Evolutionary conservation across 2,888 invertebrate genomes (phyloP).

Genomic region (Seira musarum): DNA sequence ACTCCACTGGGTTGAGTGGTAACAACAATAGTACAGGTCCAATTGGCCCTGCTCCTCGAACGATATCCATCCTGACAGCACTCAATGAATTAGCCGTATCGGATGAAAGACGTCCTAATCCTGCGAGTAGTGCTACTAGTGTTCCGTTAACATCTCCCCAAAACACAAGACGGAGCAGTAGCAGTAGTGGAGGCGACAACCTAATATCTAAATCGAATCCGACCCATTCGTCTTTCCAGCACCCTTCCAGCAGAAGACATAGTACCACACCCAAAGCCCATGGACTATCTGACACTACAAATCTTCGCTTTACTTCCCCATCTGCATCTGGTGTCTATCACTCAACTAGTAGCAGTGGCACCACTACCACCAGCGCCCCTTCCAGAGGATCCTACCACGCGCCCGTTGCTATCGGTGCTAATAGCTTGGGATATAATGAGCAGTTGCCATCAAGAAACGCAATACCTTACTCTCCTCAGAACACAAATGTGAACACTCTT

Average conservation of each 20-base stretch:
- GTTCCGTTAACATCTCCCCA: constrained; percentile 31
- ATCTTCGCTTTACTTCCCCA: constrained; percentile 19
- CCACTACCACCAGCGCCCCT: neutral
- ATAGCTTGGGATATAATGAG: constrained; percentile 31
- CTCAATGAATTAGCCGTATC: constrained; percentile 67
- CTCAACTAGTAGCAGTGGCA: constrained; percentile 3
- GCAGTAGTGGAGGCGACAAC: constrained; percentile 21
- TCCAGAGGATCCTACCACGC: no score
- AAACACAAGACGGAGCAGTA: neutral
- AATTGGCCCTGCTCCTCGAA: constrained; percentile 63
- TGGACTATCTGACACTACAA: constrained; percentile 25
- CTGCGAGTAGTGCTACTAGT: constrained; percentile 9
- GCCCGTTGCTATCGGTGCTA: neutral
- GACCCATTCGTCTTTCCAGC: constrained; percentile 41
- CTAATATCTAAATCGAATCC: constrained; percentile 39
- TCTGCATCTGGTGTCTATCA: constrained; percentile 38
- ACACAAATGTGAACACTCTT: constrained; percentile 22
- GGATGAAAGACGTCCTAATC: constrained; percentile 34
- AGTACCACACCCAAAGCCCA: constrained; percentile 8
- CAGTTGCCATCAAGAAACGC: constrained; percentile 1
- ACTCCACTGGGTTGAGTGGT: neutral
- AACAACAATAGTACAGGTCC: constrained; percentile 20
- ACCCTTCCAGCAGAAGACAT: constrained; percentile 17
- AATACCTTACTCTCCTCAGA: neutral
- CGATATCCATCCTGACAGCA: constrained; percentile 67